phyloP scores from a whole-genome alignment of 2,113 vertebrate species.

The Macquaria australasica region DNA sequence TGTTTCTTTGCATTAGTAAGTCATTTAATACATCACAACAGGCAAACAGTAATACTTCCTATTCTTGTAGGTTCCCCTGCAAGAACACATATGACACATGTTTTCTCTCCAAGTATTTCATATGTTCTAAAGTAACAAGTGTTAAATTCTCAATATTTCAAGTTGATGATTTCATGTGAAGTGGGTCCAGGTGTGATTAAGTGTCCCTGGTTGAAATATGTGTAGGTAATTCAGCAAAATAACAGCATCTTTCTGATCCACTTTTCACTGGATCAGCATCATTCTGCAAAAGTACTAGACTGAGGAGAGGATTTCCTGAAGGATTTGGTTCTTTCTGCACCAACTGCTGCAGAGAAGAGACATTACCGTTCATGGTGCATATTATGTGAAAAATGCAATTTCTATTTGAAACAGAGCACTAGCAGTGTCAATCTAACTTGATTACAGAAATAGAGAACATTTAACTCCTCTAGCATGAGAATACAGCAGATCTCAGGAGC shows the following conservation, averaged over 20 bases:
- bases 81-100: neutral
- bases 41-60: neutral
- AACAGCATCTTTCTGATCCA: neutral
- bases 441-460: neutral
- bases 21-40: too few relatives aligned
- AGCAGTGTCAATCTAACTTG: neutral
- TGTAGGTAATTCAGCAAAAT: neutral
- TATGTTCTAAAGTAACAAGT: neutral
- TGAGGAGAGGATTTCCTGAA: conserved; percentile 19
- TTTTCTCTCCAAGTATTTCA: neutral
- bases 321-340: neutral
- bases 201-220: neutral
- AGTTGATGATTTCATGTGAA: neutral
- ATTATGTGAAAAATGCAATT: neutral
- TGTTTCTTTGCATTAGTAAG: too few relatives aligned
- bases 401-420: neutral
- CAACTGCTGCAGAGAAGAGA: neutral
- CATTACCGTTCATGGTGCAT: neutral
- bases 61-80: neutral
- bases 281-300: neutral
- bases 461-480: neutral
- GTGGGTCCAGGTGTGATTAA: neutral
- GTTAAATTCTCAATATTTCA: neutral
- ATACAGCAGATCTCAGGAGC: neutral
- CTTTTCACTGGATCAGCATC: neutral